Conservation (phyloP, 2,797 vertebrate genomes). For the Gymnothorax javanicus region DNA sequence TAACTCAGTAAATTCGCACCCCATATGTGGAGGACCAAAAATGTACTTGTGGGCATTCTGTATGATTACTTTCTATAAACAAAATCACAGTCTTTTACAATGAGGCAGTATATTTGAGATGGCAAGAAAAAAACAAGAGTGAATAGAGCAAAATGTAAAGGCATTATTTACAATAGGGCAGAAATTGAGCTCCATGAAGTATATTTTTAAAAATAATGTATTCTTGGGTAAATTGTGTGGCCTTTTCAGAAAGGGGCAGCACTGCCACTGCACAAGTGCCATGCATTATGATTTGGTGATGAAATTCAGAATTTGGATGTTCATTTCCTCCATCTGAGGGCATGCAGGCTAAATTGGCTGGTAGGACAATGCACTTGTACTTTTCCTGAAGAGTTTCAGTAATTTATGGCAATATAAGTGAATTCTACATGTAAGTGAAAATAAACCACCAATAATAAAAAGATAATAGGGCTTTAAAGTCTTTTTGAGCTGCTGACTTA, state of each 20-base stretch:
- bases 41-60: neutral
- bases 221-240: neutral
- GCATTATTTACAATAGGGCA: neutral
- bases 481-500: neutral
- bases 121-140: neutral
- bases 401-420: neutral
- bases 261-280: neutral
- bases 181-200: neutral
- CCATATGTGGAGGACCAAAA: neutral
- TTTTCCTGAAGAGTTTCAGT: neutral
- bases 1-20: neutral
- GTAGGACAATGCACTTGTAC: neutral
- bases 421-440: neutral
- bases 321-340: neutral
- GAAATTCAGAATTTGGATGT: neutral
- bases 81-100: neutral
- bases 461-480: too few relatives aligned
- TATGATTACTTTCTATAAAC: conserved; percentile 8
- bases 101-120: neutral
- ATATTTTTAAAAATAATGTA: neutral
- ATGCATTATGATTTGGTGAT: neutral
- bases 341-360: neutral
- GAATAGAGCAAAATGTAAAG: neutral
- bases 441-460: neutral
- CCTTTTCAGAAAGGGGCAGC: neutral